phyloP scores from a whole-genome alignment of 2,113 vertebrate genomes.

The Propithecus coquereli region DNA sequence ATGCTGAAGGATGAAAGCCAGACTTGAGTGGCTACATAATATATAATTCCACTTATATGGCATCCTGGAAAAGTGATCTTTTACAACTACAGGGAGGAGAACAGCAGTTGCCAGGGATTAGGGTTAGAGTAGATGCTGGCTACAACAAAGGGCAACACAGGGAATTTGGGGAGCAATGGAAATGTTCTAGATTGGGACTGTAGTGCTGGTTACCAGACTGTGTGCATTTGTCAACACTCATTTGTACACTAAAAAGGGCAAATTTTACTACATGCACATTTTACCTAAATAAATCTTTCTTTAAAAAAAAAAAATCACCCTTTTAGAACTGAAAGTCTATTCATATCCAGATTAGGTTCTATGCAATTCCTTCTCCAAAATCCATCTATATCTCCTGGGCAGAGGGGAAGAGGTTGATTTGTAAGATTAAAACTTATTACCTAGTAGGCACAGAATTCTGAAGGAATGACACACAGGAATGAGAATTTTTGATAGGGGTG shows the following conservation, averaged over 20 bases:
- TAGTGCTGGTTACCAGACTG: background rate
- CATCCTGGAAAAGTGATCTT: background rate
- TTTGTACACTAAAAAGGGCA: background rate
- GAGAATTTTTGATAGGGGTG: background rate
- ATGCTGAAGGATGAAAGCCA: background rate
- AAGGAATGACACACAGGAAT: background rate
- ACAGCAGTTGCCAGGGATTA: background rate
- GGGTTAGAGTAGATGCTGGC: background rate
- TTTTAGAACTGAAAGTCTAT: background rate
- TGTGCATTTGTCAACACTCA: background rate
- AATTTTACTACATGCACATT: background rate
- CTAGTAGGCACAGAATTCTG: background rate
- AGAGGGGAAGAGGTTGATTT: background rate
- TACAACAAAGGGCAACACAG: background rate
- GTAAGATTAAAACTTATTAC: background rate
- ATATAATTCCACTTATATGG: background rate
- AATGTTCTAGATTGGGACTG: background rate
- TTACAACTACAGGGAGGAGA: background rate
- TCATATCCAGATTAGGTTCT: background rate
- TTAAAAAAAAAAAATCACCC: background rate
- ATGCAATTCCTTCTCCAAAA: slow-evolving; percentile 22
- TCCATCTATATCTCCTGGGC: background rate
- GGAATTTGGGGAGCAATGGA: background rate
- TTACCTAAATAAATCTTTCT: background rate
- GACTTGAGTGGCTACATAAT: background rate